Base-by-base conservation (phyloP, 2,888 invertebrate genomes). In the Chaetogeoica ovagalla region DNA sequence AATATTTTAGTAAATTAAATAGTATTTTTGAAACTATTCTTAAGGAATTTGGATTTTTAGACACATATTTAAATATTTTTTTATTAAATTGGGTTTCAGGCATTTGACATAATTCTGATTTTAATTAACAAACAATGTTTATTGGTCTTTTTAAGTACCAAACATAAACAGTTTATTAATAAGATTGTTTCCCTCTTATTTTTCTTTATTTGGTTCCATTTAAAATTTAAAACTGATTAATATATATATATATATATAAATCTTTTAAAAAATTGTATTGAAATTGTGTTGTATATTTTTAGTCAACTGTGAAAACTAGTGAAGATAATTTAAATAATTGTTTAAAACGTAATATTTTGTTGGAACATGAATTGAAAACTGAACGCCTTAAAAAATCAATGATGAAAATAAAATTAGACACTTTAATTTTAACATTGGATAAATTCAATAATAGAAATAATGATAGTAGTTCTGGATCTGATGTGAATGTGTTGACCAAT, bases 351-450 rank as follows among this genome's bases (percentile, higher is more conserved):
- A 37, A 52, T 63, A 8, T 62, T 15, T 52, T 52, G n/a, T 73
- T 63, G 8, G n/a, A 63, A 63, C 52, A 73, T 37, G 52, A 73
- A 63, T 52, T n/a, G 15, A 7, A 73, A 63, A 63, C 73, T 37
- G 52, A 73, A 63, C 62, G 52, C 3, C 52, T 73, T 2, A 73
- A 73, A n/a, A 73, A 52, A 73, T 63, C 73, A 63, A 52, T 73
- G 37, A 37, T 63, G 8, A 19, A 63, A 62, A 52, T 55, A 21
- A 21, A 71, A 43, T 37, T 71, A 7, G 59, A 71, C 0, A 2
- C 43, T 21, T 71, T 71, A 71, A 71, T 7, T 5, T 1, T 39
- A 55, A 55, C 11, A 0, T 39, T 71, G 39, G 21, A 21, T n/a
- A 59, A 30, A 55, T 37, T 3, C 19, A 37, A 30, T 52, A 37